phyloP scores from a whole-genome alignment of 2,888 invertebrate species.

The Lasioglossum zephyrum region DNA sequence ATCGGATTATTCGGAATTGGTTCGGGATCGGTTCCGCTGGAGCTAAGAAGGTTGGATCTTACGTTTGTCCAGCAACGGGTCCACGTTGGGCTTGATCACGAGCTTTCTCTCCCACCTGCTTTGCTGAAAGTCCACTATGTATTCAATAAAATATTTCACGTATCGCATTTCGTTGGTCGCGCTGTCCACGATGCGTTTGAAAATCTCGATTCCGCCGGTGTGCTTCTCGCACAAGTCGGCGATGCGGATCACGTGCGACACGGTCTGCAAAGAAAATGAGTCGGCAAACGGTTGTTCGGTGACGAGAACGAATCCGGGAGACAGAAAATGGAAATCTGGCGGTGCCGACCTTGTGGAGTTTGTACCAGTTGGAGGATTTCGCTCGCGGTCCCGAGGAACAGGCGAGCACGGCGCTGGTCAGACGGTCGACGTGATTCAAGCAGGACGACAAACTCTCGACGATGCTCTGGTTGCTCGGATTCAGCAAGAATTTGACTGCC shows the following conservation, averaged over 20 bases:
- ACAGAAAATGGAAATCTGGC: neutral
- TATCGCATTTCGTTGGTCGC: constrained; percentile 85
- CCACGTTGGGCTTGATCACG: constrained; percentile 90
- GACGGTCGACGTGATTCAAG: constrained; percentile 71
- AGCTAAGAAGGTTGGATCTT: neutral
- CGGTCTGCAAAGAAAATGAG: constrained; percentile 64
- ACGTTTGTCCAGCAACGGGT: constrained; percentile 91
- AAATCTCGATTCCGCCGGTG: constrained; percentile 63
- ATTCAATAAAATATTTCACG: constrained; percentile 89
- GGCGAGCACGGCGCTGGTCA: constrained; percentile 71
- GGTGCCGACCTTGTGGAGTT: constrained; percentile 72
- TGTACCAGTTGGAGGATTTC: constrained; percentile 76
- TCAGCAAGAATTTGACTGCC: constrained; percentile 89
- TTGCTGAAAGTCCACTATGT: constrained; percentile 90
- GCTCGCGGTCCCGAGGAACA: constrained; percentile 75
- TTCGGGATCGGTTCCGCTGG: neutral
- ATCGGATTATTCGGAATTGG: neutral
- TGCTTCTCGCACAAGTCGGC: constrained; percentile 73
- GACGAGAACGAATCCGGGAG: neutral
- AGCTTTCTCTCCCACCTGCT: constrained; percentile 88
- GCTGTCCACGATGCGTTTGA: constrained; percentile 79
- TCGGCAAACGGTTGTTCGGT: neutral
- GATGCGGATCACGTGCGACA: constrained; percentile 76
- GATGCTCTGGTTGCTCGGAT: constrained; percentile 87
- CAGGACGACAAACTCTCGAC: constrained; percentile 85